Percentiles rank a stretch among this genome's conserved stretches.
Evolutionary conservation across 2,888 invertebrate genomes (phyloP).

Genomic region (Tribolium freemani): DNA sequence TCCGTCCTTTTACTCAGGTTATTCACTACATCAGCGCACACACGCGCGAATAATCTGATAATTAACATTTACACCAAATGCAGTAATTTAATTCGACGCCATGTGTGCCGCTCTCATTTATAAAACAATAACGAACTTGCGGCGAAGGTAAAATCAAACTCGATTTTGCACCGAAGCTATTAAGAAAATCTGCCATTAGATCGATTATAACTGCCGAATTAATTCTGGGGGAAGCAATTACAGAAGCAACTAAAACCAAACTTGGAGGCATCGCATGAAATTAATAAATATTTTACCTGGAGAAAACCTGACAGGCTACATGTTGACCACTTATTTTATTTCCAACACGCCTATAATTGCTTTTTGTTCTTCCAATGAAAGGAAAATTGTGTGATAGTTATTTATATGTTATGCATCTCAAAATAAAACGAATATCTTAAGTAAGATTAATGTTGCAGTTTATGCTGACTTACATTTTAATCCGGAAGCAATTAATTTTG

Average conservation of each 20-base stretch:
- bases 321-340: too few species aligned
- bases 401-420: background rate
- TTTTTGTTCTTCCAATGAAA: background rate
- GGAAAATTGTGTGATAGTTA: background rate
- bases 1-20: constrained; percentile 25
- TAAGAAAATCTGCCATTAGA: constrained; percentile 10
- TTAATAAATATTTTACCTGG: background rate
- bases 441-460: background rate
- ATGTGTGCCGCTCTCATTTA: background rate
- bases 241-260: background rate
- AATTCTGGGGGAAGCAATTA: constrained; percentile 20
- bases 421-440: background rate
- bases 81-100: background rate
- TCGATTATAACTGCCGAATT: constrained; percentile 26
- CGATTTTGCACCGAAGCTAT: background rate
- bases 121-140: constrained; percentile 19
- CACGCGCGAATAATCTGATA: constrained; percentile 8
- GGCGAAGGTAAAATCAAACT: background rate
- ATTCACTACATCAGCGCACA: constrained; percentile 10
- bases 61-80: constrained; percentile 14
- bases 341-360: background rate
- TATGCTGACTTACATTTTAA: background rate
- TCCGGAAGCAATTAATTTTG: background rate
- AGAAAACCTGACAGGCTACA: background rate
- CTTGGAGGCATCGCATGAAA: background rate